phyloP scores from a whole-genome alignment of 2,888 invertebrate genomes.

The Pyralis farinalis region DNA sequence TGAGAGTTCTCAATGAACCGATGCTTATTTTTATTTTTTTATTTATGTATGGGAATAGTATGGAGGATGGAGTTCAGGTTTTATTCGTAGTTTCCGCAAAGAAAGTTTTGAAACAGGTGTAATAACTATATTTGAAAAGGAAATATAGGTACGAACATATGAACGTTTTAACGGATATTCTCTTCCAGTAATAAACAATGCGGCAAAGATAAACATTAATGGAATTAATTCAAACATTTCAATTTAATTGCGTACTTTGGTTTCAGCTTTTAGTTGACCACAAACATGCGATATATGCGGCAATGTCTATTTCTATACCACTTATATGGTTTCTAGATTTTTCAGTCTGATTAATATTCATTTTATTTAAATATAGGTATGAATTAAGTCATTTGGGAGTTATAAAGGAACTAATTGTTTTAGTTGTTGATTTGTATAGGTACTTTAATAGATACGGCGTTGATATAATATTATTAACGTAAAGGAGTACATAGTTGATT shows the following conservation, averaged over 20 bases:
- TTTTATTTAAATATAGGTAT: background rate
- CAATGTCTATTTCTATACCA: too few species aligned
- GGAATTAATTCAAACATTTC: background rate
- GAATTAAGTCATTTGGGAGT: too few species aligned
- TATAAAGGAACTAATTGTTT: too few species aligned
- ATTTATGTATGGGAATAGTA: conserved; percentile 11
- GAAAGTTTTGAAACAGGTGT: conserved; percentile 7
- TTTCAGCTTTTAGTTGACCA: conserved; percentile 1
- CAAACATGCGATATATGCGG: background rate
- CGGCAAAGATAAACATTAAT: background rate
- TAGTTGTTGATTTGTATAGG: too few species aligned
- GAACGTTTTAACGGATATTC: background rate
- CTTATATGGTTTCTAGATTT: too few species aligned
- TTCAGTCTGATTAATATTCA: too few species aligned
- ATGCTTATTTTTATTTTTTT: conserved; percentile 48
- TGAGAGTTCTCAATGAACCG: conserved; percentile 68
- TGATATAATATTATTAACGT: too few species aligned
- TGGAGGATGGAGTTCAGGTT: conserved; percentile 9
- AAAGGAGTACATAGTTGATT: too few species aligned
- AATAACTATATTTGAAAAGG: background rate
- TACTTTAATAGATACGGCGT: too few species aligned
- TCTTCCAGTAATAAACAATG: background rate
- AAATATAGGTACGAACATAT: background rate
- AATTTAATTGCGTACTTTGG: background rate
- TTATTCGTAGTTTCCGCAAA: conserved; percentile 2